Conservation (phyloP, 2,888 invertebrate species). For the Isotomurus palustris region DNA sequence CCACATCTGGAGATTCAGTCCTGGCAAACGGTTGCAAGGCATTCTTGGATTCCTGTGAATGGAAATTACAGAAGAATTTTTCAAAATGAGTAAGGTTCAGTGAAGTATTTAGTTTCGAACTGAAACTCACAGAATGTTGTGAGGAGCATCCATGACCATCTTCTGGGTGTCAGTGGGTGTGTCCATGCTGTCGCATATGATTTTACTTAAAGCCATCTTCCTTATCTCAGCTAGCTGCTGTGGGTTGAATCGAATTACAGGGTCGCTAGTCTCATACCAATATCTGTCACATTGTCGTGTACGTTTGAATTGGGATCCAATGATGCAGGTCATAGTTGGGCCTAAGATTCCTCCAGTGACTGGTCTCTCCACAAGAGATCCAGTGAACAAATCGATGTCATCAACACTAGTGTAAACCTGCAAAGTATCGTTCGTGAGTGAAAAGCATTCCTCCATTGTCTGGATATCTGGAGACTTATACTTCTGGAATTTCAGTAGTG, state of each 20-base stretch:
- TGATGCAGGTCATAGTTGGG: conserved; percentile 86
- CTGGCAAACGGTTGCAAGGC: conserved; percentile 73
- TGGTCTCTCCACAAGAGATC: conserved; percentile 83
- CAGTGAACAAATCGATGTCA: conserved; percentile 94
- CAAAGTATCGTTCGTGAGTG: too few species aligned
- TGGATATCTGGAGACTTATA: background rate
- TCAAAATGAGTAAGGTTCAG: background rate
- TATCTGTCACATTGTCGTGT: conserved; percentile 88
- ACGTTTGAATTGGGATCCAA: conserved; percentile 88
- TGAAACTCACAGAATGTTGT: conserved; percentile 70
- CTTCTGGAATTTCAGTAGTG: background rate
- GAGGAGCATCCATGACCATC: conserved; percentile 83
- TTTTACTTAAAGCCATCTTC: conserved; percentile 75
- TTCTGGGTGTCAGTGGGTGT: conserved; percentile 78
- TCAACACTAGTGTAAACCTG: conserved; percentile 73
- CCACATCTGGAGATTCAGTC: conserved; percentile 78
- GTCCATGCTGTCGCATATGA: conserved; percentile 87
- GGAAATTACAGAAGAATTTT: background rate
- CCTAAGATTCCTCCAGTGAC: conserved; percentile 87
- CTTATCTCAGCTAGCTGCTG: conserved; percentile 82
- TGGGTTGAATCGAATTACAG: conserved; percentile 73
- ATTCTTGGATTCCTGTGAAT: conserved; percentile 71
- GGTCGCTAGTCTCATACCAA: conserved; percentile 86
- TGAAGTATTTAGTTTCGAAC: conserved; percentile 1
- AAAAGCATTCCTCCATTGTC: background rate